Evolutionary conservation across 2,888 invertebrate genomes (phyloP).

Genomic region (Ischnus inquisitorius): DNA sequence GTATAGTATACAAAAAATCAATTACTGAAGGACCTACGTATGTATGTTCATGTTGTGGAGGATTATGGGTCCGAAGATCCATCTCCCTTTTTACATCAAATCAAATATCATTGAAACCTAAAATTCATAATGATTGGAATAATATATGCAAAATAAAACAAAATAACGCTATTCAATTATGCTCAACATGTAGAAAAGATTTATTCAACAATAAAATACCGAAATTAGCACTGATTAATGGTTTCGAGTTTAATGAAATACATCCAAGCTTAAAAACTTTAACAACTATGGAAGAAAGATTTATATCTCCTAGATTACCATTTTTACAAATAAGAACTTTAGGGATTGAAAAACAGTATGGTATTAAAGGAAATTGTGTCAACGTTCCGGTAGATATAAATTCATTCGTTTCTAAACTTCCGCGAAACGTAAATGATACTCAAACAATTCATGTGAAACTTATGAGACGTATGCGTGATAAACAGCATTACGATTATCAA

Average conservation of each 20-base stretch:
- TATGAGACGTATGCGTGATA: slow-evolving; percentile 55
- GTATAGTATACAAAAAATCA: slow-evolving; percentile 22
- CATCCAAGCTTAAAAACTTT: slow-evolving; percentile 52
- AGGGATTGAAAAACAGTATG: slow-evolving; percentile 63
- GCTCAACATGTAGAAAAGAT: slow-evolving; percentile 52
- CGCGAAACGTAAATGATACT: slow-evolving; percentile 60
- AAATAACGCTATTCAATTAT: slow-evolving; percentile 48
- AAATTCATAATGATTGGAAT: slow-evolving; percentile 47
- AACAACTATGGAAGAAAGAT: slow-evolving; percentile 63
- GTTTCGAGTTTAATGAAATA: slow-evolving; percentile 61
- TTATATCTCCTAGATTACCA: slow-evolving; percentile 63
- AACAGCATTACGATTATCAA: slow-evolving; percentile 52
- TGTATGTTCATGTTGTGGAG: slow-evolving; percentile 56
- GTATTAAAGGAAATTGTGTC: slow-evolving; percentile 65
- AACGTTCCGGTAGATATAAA: slow-evolving; percentile 68
- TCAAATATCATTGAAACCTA: slow-evolving; percentile 25
- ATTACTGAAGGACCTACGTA: slow-evolving; percentile 53
- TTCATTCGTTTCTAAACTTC: slow-evolving; percentile 60
- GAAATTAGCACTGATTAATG: slow-evolving; percentile 59
- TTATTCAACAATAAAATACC: slow-evolving; percentile 58
- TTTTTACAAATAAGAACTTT: slow-evolving; percentile 64
- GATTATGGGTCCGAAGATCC: slow-evolving; percentile 52
- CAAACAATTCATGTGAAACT: slow-evolving; percentile 62
- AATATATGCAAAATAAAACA: slow-evolving; percentile 49
- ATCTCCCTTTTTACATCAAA: slow-evolving; percentile 19